Conservation (phyloP, 2,113 vertebrate species). For the Xenopus borealis region DNA sequence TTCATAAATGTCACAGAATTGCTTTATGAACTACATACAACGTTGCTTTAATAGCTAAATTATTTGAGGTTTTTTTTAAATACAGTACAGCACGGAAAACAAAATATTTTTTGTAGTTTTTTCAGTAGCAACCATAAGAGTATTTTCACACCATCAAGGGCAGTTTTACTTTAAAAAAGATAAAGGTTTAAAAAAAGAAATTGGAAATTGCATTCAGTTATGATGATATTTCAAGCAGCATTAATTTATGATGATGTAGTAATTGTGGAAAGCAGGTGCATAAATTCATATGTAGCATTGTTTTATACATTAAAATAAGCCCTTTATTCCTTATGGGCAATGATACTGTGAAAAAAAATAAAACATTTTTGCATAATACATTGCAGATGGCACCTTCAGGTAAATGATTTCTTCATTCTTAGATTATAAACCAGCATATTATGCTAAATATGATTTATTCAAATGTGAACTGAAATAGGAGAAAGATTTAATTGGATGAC, state of each 20-base stretch:
- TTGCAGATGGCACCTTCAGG: constrained; percentile 27
- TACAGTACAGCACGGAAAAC: no score
- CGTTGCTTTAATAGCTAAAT: no score
- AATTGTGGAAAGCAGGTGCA: neutral
- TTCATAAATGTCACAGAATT: no score
- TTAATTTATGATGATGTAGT: neutral
- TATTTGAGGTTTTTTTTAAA: no score
- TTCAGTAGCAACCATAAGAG: no score
- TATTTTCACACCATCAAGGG: no score
- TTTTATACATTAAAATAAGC: constrained; percentile 5
- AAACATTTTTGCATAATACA: constrained; percentile 18
- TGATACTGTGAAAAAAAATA: constrained; percentile 1
- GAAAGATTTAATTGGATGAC: constrained; percentile 39
- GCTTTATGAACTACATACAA: no score
- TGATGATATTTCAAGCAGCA: neutral
- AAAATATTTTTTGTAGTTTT: no score
- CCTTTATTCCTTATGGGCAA: constrained; percentile 4
- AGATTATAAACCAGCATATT: constrained; percentile 18
- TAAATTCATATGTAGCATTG: neutral
- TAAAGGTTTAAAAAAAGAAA: no score
- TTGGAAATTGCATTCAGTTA: no score
- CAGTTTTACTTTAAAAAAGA: no score
- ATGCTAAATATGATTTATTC: constrained; percentile 31
- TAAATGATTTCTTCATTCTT: constrained; percentile 32
- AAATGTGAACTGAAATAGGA: constrained; percentile 32